Evolutionary conservation across 1,140 invertebrate species (phyloP), one percentile per base, ranked within the genome.

Genomic region (Drosophila lacertosa): DNA sequence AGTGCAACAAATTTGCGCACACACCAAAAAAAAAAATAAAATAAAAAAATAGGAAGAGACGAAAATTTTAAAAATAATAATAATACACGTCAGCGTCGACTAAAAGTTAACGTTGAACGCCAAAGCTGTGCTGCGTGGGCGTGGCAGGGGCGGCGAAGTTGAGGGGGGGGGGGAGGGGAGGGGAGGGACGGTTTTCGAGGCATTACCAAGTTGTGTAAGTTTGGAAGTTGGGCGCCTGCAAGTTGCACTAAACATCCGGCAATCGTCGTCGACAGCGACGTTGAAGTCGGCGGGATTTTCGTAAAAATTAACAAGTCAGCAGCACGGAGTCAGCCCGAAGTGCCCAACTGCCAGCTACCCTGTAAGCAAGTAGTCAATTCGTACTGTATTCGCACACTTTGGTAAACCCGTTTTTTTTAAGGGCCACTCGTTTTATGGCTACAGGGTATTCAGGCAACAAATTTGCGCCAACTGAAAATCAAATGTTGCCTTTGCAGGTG

Each of bases 241-340:
- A 64, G 33, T 80, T 80, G 77, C 73, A 73, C 77, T 80, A 80
- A 80, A 80, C 77, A 80, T 80, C 77, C 77, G 77, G 77, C 73
- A 59, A 68, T 57, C 63, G 54, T 62, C 62, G 60, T 42, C 75
- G 33, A 54, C 50, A 32, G 24, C 45, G 33, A 53, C 51, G 59
- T 47, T 37, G 69, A 65, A 16, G 33, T 75, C 74, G 77, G 48
- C 72, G 66, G 77, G 70, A 64, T 68, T 68, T 77, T 82, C 73
- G 64, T 77, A 62, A 73, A 72, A 76, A 81, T 77, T 82, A 82
- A 57, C 15, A 42, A 24, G 10, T 32, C 47, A 20, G 29, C n/a
- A n/a, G n/a, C n/a, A 33, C 11, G 3, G 11, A 3, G 20, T 2
- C n/a, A 5, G 6, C 7, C 6, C 10, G 6, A 4, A 24, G 2